Evolutionary conservation across 2,888 invertebrate species (phyloP).

Genomic region (Nysson spinosus): DNA sequence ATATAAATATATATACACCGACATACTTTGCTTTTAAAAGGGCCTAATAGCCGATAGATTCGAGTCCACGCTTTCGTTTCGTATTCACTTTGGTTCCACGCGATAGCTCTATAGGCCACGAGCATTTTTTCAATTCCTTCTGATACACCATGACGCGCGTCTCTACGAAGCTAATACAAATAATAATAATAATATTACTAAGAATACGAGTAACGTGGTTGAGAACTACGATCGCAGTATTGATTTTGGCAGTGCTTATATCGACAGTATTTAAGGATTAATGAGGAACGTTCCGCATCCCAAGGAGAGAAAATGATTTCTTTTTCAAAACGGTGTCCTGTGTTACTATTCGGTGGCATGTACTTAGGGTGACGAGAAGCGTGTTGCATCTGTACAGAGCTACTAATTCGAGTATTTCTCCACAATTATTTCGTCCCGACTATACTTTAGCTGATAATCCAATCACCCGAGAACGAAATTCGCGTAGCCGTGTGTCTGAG

Average conservation of each 20-base stretch:
- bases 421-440: neutral
- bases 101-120: slow-evolving; percentile 11
- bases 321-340: slow-evolving; percentile 17
- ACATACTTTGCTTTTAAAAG: slow-evolving; percentile 49
- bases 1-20: slow-evolving; percentile 21
- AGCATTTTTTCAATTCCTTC: slow-evolving; percentile 49
- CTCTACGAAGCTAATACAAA: slow-evolving; percentile 53
- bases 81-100: slow-evolving; percentile 17
- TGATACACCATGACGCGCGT: slow-evolving; percentile 36
- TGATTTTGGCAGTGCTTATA: slow-evolving; percentile 51
- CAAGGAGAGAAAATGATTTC: slow-evolving; percentile 16
- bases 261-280: slow-evolving; percentile 24
- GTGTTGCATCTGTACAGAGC: slow-evolving; percentile 55
- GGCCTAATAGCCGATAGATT: slow-evolving; percentile 57
- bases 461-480: too few relatives aligned
- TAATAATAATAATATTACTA: slow-evolving; percentile 50
- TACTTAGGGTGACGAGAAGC: slow-evolving; percentile 39
- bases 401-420: slow-evolving; percentile 18
- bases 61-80: slow-evolving; percentile 32
- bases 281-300: slow-evolving; percentile 31
- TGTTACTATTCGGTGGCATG: slow-evolving; percentile 40
- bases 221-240: slow-evolving; percentile 46
- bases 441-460: neutral
- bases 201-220: slow-evolving; percentile 46
- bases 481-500: too few relatives aligned